Conservation (phyloP, 2,113 vertebrate species). For the Erythrocercus mccallii region DNA sequence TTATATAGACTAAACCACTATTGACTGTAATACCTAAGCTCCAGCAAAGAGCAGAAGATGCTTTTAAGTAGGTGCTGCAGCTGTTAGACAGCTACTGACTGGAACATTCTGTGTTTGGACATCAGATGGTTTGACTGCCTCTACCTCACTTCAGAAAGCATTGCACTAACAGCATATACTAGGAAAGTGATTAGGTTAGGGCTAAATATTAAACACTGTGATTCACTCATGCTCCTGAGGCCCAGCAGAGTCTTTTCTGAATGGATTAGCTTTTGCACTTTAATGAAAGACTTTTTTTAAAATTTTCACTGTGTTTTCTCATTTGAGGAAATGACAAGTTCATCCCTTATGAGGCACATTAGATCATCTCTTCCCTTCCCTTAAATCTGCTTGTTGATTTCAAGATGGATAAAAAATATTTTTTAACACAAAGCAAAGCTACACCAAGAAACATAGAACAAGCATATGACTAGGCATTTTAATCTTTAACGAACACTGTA, state of each 20-base stretch:
- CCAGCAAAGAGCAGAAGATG: not conserved
- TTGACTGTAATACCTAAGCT: not conserved
- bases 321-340: not conserved
- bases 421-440: not conserved
- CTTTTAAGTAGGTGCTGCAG: not conserved
- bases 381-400: not conserved
- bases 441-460: not conserved
- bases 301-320: not conserved
- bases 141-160: not conserved
- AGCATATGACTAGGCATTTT: not conserved
- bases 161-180: not conserved
- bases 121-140: fast-evolving
- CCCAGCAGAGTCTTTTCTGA: not conserved
- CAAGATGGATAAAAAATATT: not conserved
- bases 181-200: not conserved
- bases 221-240: not conserved
- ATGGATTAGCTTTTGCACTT: not conserved
- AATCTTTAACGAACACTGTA: not conserved
- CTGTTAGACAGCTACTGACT: not conserved
- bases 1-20: not conserved
- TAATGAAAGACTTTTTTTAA: not conserved
- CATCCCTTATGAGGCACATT: not conserved
- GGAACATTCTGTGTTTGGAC: not conserved
- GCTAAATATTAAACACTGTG: not conserved
- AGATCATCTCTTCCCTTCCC: not conserved